These are phyloP conservation scores for Calameuta filiformis DNA, from an alignment of 2,888 invertebrate species.

Conservation along the genomic window DNA sequence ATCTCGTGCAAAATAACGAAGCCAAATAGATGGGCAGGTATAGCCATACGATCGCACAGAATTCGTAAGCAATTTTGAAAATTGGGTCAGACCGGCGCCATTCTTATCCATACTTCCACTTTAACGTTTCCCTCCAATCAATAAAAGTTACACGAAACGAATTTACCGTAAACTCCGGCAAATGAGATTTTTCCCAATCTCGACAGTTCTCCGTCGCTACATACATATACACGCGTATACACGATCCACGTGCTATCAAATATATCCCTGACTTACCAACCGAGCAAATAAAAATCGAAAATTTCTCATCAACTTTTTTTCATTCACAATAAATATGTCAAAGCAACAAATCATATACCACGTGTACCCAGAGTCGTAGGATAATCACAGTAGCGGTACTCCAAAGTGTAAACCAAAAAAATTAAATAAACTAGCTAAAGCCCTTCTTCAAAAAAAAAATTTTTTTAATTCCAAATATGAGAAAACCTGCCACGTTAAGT, in stretches of 20 bases:
- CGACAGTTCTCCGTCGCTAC: not conserved
- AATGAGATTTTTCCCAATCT: not conserved
- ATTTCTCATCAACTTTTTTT: too few relatives aligned
- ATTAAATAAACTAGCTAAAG: not conserved
- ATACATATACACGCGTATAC: not conserved
- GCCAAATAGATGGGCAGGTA: not conserved
- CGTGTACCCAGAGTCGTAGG: too few relatives aligned
- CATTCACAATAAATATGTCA: too few relatives aligned
- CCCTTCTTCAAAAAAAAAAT: not conserved
- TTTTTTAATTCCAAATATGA: not conserved
- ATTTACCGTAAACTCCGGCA: not conserved
- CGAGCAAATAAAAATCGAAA: too few relatives aligned
- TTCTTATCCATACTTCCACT: not conserved
- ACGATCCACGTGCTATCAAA: too few relatives aligned
- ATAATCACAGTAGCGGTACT: not conserved
- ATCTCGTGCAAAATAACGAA: not conserved
- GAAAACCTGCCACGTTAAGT: conserved; percentile 32
- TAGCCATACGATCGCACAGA: not conserved
- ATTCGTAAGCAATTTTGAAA: not conserved
- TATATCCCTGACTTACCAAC: too few relatives aligned
- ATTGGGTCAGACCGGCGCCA: not conserved
- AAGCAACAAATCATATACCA: too few relatives aligned
- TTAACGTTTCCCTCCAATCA: not conserved
- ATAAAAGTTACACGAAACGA: not conserved
- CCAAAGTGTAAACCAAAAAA: not conserved